Conservation (phyloP, 2,113 vertebrate species). For the Macheiramphus alcinus region DNA sequence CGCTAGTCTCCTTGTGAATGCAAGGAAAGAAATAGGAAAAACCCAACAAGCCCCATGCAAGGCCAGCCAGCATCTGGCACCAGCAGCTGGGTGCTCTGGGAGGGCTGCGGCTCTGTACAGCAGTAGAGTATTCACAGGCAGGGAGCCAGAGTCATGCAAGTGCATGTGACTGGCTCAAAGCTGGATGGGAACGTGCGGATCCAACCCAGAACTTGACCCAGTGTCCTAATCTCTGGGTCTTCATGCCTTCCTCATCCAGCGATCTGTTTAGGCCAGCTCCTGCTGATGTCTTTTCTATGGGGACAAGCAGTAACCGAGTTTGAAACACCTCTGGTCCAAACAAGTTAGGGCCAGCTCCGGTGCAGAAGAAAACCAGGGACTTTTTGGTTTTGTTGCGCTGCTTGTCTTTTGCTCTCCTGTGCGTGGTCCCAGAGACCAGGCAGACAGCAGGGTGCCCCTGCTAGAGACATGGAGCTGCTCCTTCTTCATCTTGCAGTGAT, state of each 20-base stretch:
- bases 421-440: not conserved
- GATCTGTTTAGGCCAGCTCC: not conserved
- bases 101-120: not conserved
- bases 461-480: not conserved
- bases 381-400: not conserved
- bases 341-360: not conserved
- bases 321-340: not conserved
- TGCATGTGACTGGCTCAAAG: not conserved
- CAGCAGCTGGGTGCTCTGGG: fast-evolving
- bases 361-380: not conserved
- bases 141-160: not conserved
- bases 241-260: not conserved
- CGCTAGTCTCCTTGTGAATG: fast-evolving
- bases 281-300: not conserved
- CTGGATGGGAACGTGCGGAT: not conserved
- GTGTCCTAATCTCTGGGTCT: not conserved
- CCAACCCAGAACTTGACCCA: not conserved
- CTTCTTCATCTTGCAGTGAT: not conserved
- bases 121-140: not conserved
- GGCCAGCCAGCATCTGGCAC: not conserved
- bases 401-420: not conserved
- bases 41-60: fast-evolving
- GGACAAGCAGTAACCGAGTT: not conserved
- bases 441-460: not conserved
- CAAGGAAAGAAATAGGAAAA: not conserved